Evolutionary conservation across 2,113 vertebrate genomes (phyloP).

Genomic region (Peromyscus maniculatus): DNA sequence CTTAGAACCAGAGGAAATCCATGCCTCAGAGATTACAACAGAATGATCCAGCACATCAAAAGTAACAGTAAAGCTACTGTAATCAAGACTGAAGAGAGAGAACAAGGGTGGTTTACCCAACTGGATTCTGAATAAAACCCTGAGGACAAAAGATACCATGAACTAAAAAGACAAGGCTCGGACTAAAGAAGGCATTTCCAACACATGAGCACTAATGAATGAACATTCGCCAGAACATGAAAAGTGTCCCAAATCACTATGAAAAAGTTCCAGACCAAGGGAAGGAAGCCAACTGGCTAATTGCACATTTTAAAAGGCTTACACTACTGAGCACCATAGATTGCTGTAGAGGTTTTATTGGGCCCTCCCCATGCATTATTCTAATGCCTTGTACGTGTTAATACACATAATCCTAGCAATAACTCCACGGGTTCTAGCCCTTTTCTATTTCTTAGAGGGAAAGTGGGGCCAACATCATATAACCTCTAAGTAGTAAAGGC

Average conservation of each 20-base stretch:
- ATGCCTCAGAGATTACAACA: neutral
- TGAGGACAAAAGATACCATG: neutral
- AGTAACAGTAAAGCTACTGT: neutral
- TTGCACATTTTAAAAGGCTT: neutral
- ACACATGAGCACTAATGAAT: neutral
- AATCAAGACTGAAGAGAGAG: neutral
- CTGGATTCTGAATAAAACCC: neutral
- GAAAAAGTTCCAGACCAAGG: neutral
- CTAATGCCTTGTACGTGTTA: neutral
- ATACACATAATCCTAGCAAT: neutral
- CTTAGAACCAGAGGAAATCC: neutral
- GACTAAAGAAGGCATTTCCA: neutral
- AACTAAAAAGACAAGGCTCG: neutral
- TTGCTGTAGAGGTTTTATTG: neutral
- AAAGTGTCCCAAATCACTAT: neutral
- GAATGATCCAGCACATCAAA: neutral
- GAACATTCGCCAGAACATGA: neutral
- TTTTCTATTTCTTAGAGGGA: neutral
- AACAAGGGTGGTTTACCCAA: neutral
- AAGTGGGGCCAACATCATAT: neutral
- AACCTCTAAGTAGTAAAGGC: neutral
- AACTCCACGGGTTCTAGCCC: neutral
- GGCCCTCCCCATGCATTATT: neutral
- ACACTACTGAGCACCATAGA: neutral
- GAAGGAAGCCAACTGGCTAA: constrained; percentile 1